phyloP scores from a whole-genome alignment of 2,888 invertebrate species.

The Xestia rhomboidea region DNA sequence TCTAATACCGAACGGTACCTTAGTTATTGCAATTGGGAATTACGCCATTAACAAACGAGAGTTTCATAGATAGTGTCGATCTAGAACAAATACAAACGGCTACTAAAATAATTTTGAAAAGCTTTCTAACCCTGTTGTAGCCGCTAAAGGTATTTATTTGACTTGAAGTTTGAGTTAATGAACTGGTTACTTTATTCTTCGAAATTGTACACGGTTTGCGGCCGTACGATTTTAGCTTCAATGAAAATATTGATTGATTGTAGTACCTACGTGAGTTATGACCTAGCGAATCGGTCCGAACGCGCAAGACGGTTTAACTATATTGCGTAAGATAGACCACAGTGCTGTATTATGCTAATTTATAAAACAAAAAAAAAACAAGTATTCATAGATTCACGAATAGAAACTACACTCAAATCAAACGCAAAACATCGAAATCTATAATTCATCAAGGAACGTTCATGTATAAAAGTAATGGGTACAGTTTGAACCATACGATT shows the following conservation, averaged over 20 bases:
- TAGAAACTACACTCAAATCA: neutral
- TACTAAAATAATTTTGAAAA: constrained; percentile 4
- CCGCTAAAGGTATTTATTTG: neutral
- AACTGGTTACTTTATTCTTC: neutral
- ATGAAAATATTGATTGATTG: neutral
- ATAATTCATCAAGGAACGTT: neutral
- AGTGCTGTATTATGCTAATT: neutral
- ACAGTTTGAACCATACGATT: neutral
- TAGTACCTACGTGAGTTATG: neutral
- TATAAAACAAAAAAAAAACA: neutral
- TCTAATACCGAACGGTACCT: neutral
- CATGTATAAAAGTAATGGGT: neutral
- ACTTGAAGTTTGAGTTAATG: constrained; percentile 7
- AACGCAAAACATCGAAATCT: neutral
- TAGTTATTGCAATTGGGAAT: neutral
- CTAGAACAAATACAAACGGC: neutral
- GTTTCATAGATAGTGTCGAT: neutral
- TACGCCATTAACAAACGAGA: neutral
- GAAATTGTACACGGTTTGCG: neutral
- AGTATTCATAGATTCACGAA: neutral
- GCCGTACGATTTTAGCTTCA: neutral
- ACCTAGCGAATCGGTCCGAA: neutral
- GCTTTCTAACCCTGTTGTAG: neutral
- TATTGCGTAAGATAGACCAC: neutral
- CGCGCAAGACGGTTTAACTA: neutral